Conservation (phyloP, 37 sponge, comb jelly and placozoan genomes). For the Diacarnus erythraeanus region DNA sequence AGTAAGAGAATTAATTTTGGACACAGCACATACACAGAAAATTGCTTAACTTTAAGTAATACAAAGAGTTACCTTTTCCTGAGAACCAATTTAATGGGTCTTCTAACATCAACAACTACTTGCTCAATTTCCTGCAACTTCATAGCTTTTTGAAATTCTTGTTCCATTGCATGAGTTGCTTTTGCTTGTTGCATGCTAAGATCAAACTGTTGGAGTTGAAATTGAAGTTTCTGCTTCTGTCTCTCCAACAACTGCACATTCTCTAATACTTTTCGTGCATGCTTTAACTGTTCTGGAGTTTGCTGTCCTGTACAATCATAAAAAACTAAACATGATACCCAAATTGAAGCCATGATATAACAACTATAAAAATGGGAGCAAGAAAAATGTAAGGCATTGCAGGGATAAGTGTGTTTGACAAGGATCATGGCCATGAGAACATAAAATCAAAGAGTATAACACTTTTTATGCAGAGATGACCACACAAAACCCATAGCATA, state of each 20-base stretch:
- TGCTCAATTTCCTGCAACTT: constrained; percentile 30
- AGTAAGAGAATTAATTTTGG: too few relatives aligned
- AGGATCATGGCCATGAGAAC: too few relatives aligned
- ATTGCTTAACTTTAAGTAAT: too few relatives aligned
- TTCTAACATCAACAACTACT: not conserved
- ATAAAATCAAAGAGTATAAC: too few relatives aligned
- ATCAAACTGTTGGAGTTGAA: constrained; percentile 23
- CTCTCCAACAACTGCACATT: constrained; percentile 41
- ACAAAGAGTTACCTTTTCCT: constrained; percentile 66
- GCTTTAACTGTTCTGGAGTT: constrained; percentile 14
- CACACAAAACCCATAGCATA: too few relatives aligned
- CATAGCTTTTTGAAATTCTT: constrained; percentile 24
- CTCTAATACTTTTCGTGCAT: constrained; percentile 11
- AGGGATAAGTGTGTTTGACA: too few relatives aligned
- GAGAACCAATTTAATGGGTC: constrained; percentile 44
- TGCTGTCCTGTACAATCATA: not conserved
- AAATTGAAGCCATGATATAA: too few relatives aligned
- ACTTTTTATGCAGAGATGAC: too few relatives aligned
- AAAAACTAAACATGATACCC: not conserved
- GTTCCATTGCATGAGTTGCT: constrained; percentile 13
- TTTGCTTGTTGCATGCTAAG: constrained; percentile 5
- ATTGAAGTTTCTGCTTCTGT: constrained; percentile 40
- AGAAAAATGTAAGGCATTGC: too few relatives aligned
- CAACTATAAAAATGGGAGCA: too few relatives aligned
- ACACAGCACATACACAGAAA: too few relatives aligned